Evolutionary conservation across 2,797 vertebrate genomes (phyloP), one percentile per base, ranked within the genome.

Genomic region (Epinephelus awoara): DNA sequence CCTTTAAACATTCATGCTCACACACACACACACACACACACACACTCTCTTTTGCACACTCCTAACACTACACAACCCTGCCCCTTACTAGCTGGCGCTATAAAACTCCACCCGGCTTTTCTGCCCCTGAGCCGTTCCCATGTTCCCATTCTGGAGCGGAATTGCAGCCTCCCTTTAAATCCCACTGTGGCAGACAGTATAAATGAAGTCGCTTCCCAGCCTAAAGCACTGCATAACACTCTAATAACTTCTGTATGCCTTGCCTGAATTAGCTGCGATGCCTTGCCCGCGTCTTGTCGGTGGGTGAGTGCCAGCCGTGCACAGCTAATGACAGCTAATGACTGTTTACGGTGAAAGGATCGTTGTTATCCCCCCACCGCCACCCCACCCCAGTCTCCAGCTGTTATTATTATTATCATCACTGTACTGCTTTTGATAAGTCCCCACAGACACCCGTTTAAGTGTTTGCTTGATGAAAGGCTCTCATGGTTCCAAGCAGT

Each of bases 301-400:
- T 91, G 88, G 85, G 61, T 81, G 86, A 90, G 88, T 79, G 86
- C 88, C 89, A 89, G 83, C 84, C 87, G 77, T 69, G 88, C 88
- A 75, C 72, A 80, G 84, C 85, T 94, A 92, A 93, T 93, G 93
- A 89, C 74, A 55, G 83, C 90, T 93, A 92, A 93, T 91, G 92
- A 88, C 89, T 93, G 90, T 94, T 93, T 92, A 92, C 47, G 67
- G 86, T 92, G 91, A 91, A 86, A 85, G 90, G 82, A 87, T 85
- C 75, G 82, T 84, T 93, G 91, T 91, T 88, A 89, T 19, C 81
- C 69, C 62, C 81, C 62, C 49, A 3, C 34, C n/a, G 19, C 38
- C 8, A 49, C 51, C 57, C 67, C 69, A 72, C 75, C 83, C 72
- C 57, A 51, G 75, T 86, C 86, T 88, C 91, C 89, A 88, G 92